Base-by-base conservation (phyloP, 2,113 vertebrate genomes). In the Coryphaenoides rupestris region DNA sequence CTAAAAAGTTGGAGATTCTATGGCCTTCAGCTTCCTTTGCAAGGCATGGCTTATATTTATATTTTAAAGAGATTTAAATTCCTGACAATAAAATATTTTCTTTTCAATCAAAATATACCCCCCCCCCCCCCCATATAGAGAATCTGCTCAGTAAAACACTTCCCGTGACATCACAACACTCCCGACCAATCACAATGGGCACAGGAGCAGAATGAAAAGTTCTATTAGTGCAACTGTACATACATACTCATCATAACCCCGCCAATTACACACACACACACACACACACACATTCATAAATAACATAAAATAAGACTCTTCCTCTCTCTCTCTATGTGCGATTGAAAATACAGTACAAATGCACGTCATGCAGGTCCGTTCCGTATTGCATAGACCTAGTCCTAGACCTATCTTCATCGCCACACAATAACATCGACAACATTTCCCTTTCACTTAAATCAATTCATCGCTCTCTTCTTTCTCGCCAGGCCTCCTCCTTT, bases 401-500 rank as follows among this genome's bases (percentile, higher is more conserved):
- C 68, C 58, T 65, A 55, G 45, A 79, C 75, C 67, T 58, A 47
- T 65, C 71, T 59, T 72, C 66, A 55, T 46, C 69, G 65, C 65
- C 45, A 24, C 56, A 60, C 19, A 46, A 69, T 47, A 24, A 6
- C 26, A 12, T 21, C 58, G 13, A 55, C 2, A 40, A n/a, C n/a
- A n/a, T 57, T 28, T 14, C 15, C 3, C 24, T 22, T 53, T 19
- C 13, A 12, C 13, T 40, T 40, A 40, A 40, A 40, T 40, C 33
- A 40, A 22, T 19, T 40, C 12, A 22, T 17, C 46, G 59, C 21
- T 61, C 59, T 70, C 17, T 33, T 62, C 14, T 59, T 55, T 75
- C 22, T 45, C 50, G 62, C 19, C 52, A 12, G 1, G 24, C 63
- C 45, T 80, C 52, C 33, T 82, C 71, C 88, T 61, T 88, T 93